Conservation (phyloP, 2,888 invertebrate genomes). For the Aspidapion aeneum region DNA sequence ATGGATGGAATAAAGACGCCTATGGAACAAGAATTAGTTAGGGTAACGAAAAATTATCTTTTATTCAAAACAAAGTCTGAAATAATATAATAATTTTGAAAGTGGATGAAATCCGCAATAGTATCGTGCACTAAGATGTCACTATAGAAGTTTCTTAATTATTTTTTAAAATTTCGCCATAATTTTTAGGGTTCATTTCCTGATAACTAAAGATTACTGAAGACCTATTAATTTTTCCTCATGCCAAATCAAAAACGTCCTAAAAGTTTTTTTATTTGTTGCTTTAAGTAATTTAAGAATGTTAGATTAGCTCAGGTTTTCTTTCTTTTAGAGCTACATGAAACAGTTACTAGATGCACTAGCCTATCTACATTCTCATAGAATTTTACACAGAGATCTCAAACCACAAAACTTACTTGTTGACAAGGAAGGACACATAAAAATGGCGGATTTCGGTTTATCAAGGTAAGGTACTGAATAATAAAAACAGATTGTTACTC, state of each 20-base stretch:
- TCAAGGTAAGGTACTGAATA: too few relatives aligned
- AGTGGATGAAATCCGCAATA: background rate
- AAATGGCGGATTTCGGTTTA: slow-evolving; percentile 95
- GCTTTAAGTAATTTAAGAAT: too few relatives aligned
- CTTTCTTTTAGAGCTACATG: slow-evolving; percentile 64
- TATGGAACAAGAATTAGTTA: slow-evolving; percentile 61
- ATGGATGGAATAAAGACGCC: slow-evolving; percentile 68
- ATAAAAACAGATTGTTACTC: too few relatives aligned
- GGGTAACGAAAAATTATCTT: slow-evolving; percentile 51
- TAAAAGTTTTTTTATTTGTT: too few relatives aligned
- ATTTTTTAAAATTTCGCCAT: too few relatives aligned
- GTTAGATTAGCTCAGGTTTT: too few relatives aligned
- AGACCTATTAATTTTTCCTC: too few relatives aligned
- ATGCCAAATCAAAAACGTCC: too few relatives aligned
- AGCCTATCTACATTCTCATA: slow-evolving; percentile 84
- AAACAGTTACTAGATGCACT: slow-evolving; percentile 85
- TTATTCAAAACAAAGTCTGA: background rate
- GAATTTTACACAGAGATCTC: slow-evolving; percentile 88
- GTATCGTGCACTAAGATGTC: background rate
- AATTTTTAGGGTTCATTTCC: too few relatives aligned
- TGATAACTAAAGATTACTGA: too few relatives aligned
- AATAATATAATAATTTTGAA: too few relatives aligned
- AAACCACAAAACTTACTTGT: slow-evolving; percentile 96
- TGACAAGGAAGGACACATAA: slow-evolving; percentile 81
- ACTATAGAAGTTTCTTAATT: too few relatives aligned